Conservation (phyloP, 64 coral and sea anemone genomes). For the Stylophora pistillata region DNA sequence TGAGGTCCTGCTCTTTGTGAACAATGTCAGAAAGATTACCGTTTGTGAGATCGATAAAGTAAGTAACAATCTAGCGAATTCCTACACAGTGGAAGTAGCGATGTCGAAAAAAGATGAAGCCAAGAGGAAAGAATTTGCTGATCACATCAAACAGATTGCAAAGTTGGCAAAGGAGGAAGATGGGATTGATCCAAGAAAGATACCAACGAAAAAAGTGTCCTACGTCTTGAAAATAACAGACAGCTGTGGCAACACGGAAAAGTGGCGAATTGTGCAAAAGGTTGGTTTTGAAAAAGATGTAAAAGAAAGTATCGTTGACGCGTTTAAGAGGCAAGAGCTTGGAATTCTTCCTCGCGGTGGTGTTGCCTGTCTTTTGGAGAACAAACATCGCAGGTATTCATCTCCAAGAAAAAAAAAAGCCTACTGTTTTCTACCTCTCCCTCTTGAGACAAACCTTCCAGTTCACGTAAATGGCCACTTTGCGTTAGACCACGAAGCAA, state of each 20-base stretch:
- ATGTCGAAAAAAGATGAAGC: slow-evolving; percentile 44
- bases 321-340: slow-evolving; percentile 55
- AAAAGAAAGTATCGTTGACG: slow-evolving; percentile 3
- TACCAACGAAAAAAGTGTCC: slow-evolving; percentile 32
- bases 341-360: slow-evolving; percentile 77
- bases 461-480: slow-evolving; percentile 92
- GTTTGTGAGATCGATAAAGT: slow-evolving; percentile 34
- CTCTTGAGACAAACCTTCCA: slow-evolving; percentile 64
- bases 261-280: slow-evolving; percentile 70
- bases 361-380: slow-evolving; percentile 42
- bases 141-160: slow-evolving; percentile 33
- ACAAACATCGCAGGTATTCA: neutral
- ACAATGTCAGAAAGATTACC: slow-evolving; percentile 59
- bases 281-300: slow-evolving; percentile 66
- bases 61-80: neutral
- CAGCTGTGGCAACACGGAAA: slow-evolving; percentile 22
- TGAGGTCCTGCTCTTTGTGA: slow-evolving; percentile 64
- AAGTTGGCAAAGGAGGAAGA: neutral
- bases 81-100: slow-evolving; percentile 9
- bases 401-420: slow-evolving; percentile 22
- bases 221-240: slow-evolving; percentile 53
- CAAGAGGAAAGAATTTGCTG: slow-evolving; percentile 43
- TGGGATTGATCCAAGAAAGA: neutral
- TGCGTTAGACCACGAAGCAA: slow-evolving; percentile 78
- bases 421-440: slow-evolving; percentile 82